A percentile compares a stretch with the other conserved stretches of the same genome.
These are phyloP conservation scores for Megalurothrips usitatus DNA, from an alignment of 2,888 invertebrate species.

Conservation along the genomic window DNA sequence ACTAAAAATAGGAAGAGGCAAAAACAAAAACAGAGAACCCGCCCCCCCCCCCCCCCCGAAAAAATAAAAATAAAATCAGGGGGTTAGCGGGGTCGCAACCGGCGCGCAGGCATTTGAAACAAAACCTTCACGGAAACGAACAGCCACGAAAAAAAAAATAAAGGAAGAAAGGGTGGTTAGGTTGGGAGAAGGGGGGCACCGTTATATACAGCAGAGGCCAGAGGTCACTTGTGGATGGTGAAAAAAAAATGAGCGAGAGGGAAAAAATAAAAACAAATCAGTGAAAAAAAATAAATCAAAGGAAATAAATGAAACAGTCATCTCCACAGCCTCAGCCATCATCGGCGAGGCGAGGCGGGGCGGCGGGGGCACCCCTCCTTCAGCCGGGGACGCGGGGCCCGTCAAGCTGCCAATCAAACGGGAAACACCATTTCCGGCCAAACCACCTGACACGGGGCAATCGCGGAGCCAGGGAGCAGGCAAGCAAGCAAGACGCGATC, in stretches of 20 bases:
- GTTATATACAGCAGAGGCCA: not conserved
- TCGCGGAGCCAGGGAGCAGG: not conserved
- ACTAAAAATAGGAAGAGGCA: constrained; percentile 9
- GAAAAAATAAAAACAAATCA: not conserved
- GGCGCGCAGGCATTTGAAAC: constrained; percentile 1
- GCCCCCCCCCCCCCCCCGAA: too few relatives aligned
- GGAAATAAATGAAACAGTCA: constrained; percentile 21
- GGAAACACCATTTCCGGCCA: not conserved
- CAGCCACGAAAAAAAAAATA: not conserved
- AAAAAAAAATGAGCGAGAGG: not conserved
- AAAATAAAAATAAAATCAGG: too few relatives aligned
- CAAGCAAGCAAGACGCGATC: not conserved
- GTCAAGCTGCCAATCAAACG: constrained; percentile 10
- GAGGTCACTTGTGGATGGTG: not conserved
- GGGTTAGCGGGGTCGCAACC: too few relatives aligned
- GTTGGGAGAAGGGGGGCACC: not conserved
- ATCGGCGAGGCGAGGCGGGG: not conserved
- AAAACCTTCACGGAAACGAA: constrained; percentile 1
- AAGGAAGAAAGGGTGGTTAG: not conserved
- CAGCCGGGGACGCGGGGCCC: not conserved
- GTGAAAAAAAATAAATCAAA: not conserved
- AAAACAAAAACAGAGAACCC: too few relatives aligned
- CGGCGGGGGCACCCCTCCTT: not conserved
- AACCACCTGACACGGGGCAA: constrained; percentile 1
- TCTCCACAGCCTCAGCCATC: not conserved